Evolutionary conservation across 2,797 vertebrate species (phyloP).

Genomic region (Sebastes umbrosus): DNA sequence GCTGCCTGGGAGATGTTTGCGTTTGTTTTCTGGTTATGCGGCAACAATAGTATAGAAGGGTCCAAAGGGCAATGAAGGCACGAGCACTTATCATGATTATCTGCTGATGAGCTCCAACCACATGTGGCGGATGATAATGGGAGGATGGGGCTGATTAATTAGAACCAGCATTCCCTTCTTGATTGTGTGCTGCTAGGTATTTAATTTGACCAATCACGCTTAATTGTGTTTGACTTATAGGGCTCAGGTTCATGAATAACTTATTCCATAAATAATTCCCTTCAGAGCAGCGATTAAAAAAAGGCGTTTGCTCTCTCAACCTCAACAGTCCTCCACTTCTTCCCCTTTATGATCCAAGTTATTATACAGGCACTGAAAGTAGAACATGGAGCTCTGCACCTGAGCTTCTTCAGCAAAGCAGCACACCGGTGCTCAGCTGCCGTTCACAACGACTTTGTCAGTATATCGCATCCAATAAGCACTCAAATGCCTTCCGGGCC

Average conservation of each 20-base stretch:
- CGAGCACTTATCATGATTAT: conserved; percentile 31
- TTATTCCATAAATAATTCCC: conserved; percentile 52
- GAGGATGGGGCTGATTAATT: conserved; percentile 56
- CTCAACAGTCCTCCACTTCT: background rate
- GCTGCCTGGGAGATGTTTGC: conserved; percentile 13
- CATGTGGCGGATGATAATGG: conserved; percentile 50
- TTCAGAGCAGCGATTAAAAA: conserved; percentile 37
- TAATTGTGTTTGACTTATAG: conserved; percentile 62
- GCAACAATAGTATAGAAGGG: background rate
- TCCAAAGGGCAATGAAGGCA: conserved; percentile 31
- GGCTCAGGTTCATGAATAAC: conserved; percentile 64
- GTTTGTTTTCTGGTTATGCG: conserved; percentile 12
- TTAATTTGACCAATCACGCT: conserved; percentile 67
- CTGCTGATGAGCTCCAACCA: conserved; percentile 40
- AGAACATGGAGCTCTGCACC: conserved; percentile 30
- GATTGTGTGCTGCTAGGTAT: conserved; percentile 59
- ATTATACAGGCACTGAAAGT: conserved; percentile 25
- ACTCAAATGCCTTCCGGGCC: conserved; percentile 41
- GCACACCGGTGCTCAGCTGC: conserved; percentile 34
- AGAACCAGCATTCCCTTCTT: conserved; percentile 30
- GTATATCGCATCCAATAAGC: conserved; percentile 43
- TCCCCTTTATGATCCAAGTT: conserved; percentile 32
- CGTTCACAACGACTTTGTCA: conserved; percentile 41
- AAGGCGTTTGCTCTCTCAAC: conserved; percentile 2
- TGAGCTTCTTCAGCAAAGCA: conserved; percentile 57